Conservation (phyloP, 2,113 vertebrate genomes). For the Holacanthus passer region DNA sequence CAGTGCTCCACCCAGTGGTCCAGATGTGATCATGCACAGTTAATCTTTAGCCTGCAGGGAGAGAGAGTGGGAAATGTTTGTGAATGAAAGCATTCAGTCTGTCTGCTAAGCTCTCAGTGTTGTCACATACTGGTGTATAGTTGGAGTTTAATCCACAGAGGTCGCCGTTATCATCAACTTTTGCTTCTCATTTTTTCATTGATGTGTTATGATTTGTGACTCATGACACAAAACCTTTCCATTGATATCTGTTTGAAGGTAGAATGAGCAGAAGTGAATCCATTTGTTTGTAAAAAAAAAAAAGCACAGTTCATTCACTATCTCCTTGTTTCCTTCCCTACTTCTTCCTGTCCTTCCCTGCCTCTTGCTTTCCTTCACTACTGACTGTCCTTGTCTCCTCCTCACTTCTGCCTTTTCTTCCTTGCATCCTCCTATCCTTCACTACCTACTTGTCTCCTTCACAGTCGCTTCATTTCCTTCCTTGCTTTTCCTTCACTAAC, state of each 20-base stretch:
- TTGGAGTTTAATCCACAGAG: background rate
- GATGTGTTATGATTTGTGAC: background rate
- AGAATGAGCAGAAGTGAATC: background rate
- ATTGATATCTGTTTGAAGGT: background rate
- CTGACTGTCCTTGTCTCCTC: background rate
- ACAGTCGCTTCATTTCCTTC: background rate
- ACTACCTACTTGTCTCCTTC: background rate
- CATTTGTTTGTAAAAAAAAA: no score
- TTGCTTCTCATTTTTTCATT: background rate
- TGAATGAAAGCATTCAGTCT: background rate
- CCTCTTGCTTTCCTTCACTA: background rate
- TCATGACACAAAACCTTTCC: background rate
- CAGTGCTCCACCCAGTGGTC: constrained; percentile 69
- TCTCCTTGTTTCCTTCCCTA: background rate
- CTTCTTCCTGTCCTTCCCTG: background rate
- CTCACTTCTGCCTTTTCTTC: background rate
- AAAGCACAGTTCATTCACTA: no score
- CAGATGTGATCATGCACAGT: constrained; percentile 33
- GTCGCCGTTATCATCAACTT: no score
- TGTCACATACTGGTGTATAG: background rate
- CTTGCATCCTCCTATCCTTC: background rate
- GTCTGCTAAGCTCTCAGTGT: background rate
- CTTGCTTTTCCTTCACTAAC: no score
- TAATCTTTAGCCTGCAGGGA: background rate
- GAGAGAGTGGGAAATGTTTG: background rate